A percentile compares a stretch with the other conserved stretches of the same genome.
phyloP scores from a whole-genome alignment of 2,797 vertebrate species.

The Acipenser oxyrinchus region DNA sequence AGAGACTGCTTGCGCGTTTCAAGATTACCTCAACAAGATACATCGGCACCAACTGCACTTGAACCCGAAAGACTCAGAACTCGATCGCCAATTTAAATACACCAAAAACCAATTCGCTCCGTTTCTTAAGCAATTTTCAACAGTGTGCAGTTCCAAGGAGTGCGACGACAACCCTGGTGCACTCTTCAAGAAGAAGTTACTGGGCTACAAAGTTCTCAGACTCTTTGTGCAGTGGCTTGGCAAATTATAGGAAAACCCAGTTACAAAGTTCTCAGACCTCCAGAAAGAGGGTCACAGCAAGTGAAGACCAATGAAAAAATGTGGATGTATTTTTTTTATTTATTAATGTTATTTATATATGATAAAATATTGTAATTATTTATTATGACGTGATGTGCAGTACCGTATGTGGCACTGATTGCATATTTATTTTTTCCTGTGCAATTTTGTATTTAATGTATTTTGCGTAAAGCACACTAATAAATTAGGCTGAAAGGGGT shows the following conservation, averaged over 20 bases:
- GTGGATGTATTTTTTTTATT: background rate
- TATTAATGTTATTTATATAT: background rate
- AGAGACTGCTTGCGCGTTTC: background rate
- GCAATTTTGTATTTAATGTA: too few relatives aligned
- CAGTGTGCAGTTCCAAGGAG: too few relatives aligned
- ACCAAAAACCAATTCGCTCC: background rate
- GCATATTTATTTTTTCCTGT: too few relatives aligned
- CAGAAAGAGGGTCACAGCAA: background rate
- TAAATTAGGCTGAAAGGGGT: too few relatives aligned
- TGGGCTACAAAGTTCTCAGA: background rate
- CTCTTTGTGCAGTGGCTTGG: constrained; percentile 2
- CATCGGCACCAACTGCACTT: background rate
- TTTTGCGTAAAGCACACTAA: too few relatives aligned
- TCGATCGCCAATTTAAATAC: background rate
- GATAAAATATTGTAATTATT: background rate
- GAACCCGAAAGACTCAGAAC: background rate
- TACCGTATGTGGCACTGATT: too few relatives aligned
- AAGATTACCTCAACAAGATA: background rate
- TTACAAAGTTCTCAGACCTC: too few relatives aligned
- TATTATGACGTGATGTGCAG: background rate
- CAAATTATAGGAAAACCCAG: too few relatives aligned
- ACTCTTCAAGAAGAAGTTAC: background rate
- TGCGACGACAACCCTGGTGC: too few relatives aligned
- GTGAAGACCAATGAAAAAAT: background rate
- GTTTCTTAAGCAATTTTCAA: too few relatives aligned